Evolutionary conservation across 2,888 invertebrate species (phyloP).

Genomic region (Scaptomyza flava): DNA sequence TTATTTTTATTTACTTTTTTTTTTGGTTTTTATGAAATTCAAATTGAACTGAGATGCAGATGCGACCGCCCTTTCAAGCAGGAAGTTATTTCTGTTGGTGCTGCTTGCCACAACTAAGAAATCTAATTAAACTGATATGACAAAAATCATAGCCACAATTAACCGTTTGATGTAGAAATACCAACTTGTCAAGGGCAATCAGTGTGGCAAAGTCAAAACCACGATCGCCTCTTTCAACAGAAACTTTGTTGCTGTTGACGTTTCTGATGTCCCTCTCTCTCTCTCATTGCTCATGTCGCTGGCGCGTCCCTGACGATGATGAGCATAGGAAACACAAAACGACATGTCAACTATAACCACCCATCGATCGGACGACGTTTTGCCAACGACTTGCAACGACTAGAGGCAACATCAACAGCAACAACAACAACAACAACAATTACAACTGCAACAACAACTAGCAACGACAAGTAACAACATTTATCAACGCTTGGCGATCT

Average conservation of each 20-base stretch:
- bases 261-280: conserved; percentile 19
- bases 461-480: conserved; percentile 78
- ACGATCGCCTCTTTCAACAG: conserved; percentile 40
- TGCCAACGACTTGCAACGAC: conserved; percentile 36
- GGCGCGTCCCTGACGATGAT: conserved; percentile 54
- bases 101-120: conserved; percentile 8
- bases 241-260: conserved; percentile 3
- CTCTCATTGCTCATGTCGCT: conserved; percentile 57
- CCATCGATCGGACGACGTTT: conserved; percentile 76
- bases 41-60: conserved; percentile 62
- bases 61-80: conserved; percentile 54
- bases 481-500: conserved; percentile 79
- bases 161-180: conserved; percentile 63
- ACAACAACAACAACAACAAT: conserved; percentile 28
- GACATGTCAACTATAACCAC: conserved; percentile 81
- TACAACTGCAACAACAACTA: conserved; percentile 43
- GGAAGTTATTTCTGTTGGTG: conserved; percentile 53
- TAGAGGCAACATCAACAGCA: conserved; percentile 5
- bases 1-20: conserved; percentile 32
- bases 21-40: conserved; percentile 63
- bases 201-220: conserved; percentile 45
- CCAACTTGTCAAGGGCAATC: conserved; percentile 73
- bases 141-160: conserved; percentile 73
- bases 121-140: conserved; percentile 58
- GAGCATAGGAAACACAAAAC: conserved; percentile 67